phyloP scores from a whole-genome alignment of 2,888 invertebrate genomes.

The Lissonota sp. region DNA sequence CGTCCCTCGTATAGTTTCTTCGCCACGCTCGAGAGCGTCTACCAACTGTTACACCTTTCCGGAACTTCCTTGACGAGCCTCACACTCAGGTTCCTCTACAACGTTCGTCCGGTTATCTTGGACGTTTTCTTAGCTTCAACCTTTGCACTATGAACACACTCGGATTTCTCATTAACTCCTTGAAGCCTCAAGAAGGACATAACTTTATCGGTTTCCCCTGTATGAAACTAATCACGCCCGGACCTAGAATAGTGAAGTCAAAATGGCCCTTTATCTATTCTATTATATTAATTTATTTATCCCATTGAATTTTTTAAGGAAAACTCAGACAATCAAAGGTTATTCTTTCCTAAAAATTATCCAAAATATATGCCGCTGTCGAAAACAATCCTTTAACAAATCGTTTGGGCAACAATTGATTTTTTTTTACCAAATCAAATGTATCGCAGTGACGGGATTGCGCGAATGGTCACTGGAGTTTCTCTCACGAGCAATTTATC shows the following conservation, averaged over 20 bases:
- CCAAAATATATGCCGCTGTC: no score
- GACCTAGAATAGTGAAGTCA: neutral
- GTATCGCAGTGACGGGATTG: neutral
- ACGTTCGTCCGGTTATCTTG: constrained; percentile 26
- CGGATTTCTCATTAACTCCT: constrained; percentile 39
- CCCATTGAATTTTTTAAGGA: no score
- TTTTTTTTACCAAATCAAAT: neutral
- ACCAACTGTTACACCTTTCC: constrained; percentile 78
- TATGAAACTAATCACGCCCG: constrained; percentile 28
- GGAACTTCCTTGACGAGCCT: constrained; percentile 33
- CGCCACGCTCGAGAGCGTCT: constrained; percentile 72
- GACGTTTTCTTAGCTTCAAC: neutral
- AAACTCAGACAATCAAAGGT: no score
- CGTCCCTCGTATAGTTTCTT: constrained; percentile 75
- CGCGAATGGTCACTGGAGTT: neutral
- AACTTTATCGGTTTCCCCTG: constrained; percentile 12
- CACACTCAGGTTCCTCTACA: constrained; percentile 48
- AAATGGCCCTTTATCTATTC: no score
- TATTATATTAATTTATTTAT: neutral
- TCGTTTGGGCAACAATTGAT: no score
- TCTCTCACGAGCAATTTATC: neutral
- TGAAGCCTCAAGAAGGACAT: constrained; percentile 15
- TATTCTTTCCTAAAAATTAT: neutral
- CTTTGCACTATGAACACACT: constrained; percentile 6
- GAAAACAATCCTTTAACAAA: no score